These are phyloP conservation scores for Neodiprion lecontei DNA, from an alignment of 1,140 invertebrate species.

Conservation along the genomic window DNA sequence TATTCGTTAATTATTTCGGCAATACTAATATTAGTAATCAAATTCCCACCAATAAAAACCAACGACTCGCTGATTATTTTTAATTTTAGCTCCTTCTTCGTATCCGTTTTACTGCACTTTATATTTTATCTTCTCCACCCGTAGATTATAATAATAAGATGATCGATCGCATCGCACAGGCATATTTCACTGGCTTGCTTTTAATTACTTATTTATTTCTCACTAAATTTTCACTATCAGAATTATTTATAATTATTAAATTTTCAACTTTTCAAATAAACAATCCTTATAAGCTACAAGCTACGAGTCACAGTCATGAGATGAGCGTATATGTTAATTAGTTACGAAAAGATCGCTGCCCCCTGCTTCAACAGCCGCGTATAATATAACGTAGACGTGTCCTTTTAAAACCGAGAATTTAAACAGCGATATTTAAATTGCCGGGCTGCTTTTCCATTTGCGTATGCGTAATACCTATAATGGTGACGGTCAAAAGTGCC, in stretches of 20 bases:
- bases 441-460: not conserved
- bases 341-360: not conserved
- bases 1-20: too few relatives aligned
- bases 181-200: not conserved
- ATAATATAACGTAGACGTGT: not conserved
- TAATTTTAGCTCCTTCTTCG: too few relatives aligned
- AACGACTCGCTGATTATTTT: too few relatives aligned
- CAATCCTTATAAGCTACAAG: conserved; percentile 25
- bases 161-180: not conserved
- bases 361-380: not conserved
- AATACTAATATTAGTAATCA: too few relatives aligned
- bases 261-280: not conserved
- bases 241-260: not conserved
- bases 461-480: not conserved
- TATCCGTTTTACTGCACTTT: not conserved
- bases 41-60: too few relatives aligned
- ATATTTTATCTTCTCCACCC: not conserved
- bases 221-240: conserved; percentile 6
- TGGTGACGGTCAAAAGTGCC: not conserved
- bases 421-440: not conserved
- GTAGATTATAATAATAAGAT: not conserved
- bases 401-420: not conserved
- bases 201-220: not conserved
- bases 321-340: conserved; percentile 37
- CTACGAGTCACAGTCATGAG: conserved; percentile 49